Evolutionary conservation across 2,888 invertebrate species (phyloP), one percentile per base, ranked within the genome.

Genomic region (Latheticus oryzae): DNA sequence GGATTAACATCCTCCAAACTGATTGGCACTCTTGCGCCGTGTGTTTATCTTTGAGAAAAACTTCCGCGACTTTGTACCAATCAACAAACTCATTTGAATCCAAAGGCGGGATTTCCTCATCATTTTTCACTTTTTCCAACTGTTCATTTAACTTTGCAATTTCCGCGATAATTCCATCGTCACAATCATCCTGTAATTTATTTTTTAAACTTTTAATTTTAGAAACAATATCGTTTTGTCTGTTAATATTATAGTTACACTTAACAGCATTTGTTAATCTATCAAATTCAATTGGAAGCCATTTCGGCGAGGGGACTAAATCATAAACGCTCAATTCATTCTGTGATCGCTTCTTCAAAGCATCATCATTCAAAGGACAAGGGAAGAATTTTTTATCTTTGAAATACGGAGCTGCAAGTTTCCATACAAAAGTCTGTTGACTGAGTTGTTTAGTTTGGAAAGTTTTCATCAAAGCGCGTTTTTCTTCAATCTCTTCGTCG

Each of bases 1-100:
- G 87, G 35, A 90, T 73, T 68, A 85, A 88, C 12, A 87, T 80
- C 55, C 85, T 84, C 91, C 91, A 92, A 71, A 90, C 83, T 0
- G 87, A 81, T 65, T 82, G 78, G 70, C 89, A 91, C 70, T 89
- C 89, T 5, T 80, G 77, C 0, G 84, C 77, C 0, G 82, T 81
- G 67, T 89, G 89, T n/a, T 84, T 82, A 21, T 79, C 75, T 45
- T 63, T 66, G n/a, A 81, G 73, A 60, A 78, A 75, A 13, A 71
- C 71, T 3, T 75, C 75, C 0, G 85, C 76, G 42, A 87, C 78
- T 48, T 78, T 76, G 15, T 83, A 75, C 87, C 87, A 88, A 64
- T 87, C 84, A 70, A 86, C 84, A 53, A 83, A 78, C 26, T 79
- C 61, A 37, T 69, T 58, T 33, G 58, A 67, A 21, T 65, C 59